Conservation (phyloP, 2,113 vertebrate species). For the Chloroceryle aenea region DNA sequence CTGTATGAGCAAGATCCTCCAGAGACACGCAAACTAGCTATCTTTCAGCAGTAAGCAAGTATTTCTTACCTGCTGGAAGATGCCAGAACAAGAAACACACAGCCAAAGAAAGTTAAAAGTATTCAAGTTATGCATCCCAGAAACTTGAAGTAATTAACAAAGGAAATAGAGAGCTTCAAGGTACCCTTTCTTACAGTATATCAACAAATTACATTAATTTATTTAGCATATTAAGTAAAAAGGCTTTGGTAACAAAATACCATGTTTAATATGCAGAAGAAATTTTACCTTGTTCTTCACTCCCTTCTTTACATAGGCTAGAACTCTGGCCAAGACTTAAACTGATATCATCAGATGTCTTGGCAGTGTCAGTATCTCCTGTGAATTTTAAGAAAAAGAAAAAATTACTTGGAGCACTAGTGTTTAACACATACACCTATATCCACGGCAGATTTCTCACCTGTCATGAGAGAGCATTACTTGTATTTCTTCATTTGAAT, state of each 20-base stretch:
- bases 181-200: not conserved
- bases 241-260: not conserved
- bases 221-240: not conserved
- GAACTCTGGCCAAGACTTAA: constrained; percentile 94
- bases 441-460: not conserved
- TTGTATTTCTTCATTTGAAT: not conserved
- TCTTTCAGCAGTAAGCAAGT: not conserved
- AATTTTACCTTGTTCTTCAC: constrained; percentile 92
- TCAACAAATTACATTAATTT: not conserved
- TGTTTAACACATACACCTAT: not conserved
- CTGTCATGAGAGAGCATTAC: not conserved
- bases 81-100: not conserved
- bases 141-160: not conserved
- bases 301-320: constrained; percentile 88
- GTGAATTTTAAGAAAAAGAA: constrained; percentile 22
- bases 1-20: not conserved
- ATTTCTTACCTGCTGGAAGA: not conserved
- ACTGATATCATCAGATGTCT: constrained; percentile 94
- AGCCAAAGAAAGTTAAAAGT: not conserved
- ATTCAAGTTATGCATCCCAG: not conserved
- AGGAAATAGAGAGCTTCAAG: not conserved
- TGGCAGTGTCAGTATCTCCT: constrained; percentile 89
- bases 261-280: not conserved
- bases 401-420: not conserved
- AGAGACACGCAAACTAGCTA: not conserved